Base-by-base conservation (phyloP, 2,888 invertebrate genomes). In the Anticlea derivata region DNA sequence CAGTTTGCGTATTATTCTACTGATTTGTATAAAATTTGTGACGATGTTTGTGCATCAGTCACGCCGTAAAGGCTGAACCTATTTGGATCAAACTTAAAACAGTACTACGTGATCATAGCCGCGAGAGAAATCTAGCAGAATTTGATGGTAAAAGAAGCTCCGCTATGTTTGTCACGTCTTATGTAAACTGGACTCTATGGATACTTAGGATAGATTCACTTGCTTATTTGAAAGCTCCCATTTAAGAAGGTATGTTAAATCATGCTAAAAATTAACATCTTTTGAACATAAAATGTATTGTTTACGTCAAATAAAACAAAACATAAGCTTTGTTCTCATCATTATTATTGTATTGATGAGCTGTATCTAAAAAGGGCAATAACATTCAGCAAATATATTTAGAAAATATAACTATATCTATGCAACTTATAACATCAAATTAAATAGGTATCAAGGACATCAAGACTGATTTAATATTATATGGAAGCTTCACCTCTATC, bases 401-500 rank as follows among this genome's bases (percentile, higher is more conserved):
- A 12, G 7, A 31, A 43, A 1, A 26, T n/a, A 26, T 26, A 26
- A 41, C 7, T 12, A 35, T 38, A 22, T 24, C 8, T 10, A 48
- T 8, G 48, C 39, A 46, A 41, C 37, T 10, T 3, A 27, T 24
- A 30, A 48, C 39, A 51, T 34, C n/a, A 23, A 39, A 37, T 17
- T 12, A 24, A 17, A 40, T 11, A 23, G 24, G 35, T 40, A 46
- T 5, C 30, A 51, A 41, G 60, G 56, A 61, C 46, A 63, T 57
- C 62, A 66, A 59, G 64, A 68, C 56, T 64, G 58, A 68, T 61
- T 68, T 46, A 68, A 22, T 66, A 67, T 64, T 70, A 73, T 66
- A 77, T 60, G 67, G 68, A 65, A 63, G 65, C 61, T 66, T 79
- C 80, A 79, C 80, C 80, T 80, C 80, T 71, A 60, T 79, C 80